Base-by-base conservation (phyloP, 2,888 invertebrate species). In the Aphidius colemani region DNA sequence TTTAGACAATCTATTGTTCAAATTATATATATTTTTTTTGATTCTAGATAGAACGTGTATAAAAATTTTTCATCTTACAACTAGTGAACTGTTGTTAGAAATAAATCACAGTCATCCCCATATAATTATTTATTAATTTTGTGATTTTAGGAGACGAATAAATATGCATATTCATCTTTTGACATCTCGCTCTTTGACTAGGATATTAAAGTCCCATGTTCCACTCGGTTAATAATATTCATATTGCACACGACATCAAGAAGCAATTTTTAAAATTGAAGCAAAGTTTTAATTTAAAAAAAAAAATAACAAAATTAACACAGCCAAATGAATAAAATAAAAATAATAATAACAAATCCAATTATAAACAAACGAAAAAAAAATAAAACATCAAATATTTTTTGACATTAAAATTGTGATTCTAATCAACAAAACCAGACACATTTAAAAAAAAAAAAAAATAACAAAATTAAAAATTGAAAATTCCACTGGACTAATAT, bases 81-180 rank as follows among this genome's bases (percentile, higher is more conserved):
- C 71, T 74, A 72, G 73, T 71, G 69, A 53, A 72, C 65, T 65
- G 68, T 72, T 39, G 68, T 71, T 73, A 74, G 66, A 30, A 70
- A 71, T 72, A 71, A 74, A 76, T 76, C 72, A 74, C 75, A 76
- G 72, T 69, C 72, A 68, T 74, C 69, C 71, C 30, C 57, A 40
- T 57, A 46, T 63, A 59, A 63, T 48, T 53, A 18, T 18, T 18
- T 18, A 18, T 67, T 58, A 30, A 55, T 44, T 43, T 43, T 62
- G 41, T 40, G 53, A 7, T 60, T 39, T n/a, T 30, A 50, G 45
- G 50, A 59, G 13, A 18, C 13, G 13, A 18, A 18, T 43, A 61
- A 62, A 40, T 53, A 41, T 48, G n/a, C 53, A 11, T 43, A 10
- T 39, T 49, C 53, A 11, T 46, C 45, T 48, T 10, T 64, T 41